Conservation (phyloP, 2,888 invertebrate genomes). For the Lobophora halterata region DNA sequence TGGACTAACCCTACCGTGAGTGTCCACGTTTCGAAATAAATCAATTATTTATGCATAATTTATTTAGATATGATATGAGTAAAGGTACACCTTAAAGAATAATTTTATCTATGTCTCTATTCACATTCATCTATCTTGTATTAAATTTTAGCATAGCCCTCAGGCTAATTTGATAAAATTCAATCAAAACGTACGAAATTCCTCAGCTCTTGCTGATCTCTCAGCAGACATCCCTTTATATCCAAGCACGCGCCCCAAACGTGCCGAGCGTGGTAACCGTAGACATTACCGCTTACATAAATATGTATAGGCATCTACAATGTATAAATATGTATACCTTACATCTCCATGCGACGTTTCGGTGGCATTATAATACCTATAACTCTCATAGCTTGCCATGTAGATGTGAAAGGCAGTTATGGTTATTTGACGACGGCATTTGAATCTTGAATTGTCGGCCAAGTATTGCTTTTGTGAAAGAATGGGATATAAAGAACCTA, state of each 20-base stretch:
- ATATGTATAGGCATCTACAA: constrained; percentile 42
- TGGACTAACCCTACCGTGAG: too few species aligned
- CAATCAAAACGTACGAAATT: constrained; percentile 33
- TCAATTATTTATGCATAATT: too few species aligned
- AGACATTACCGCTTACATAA: constrained; percentile 46
- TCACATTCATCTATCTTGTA: too few species aligned
- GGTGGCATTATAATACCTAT: constrained; percentile 47
- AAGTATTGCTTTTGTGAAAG: constrained; percentile 16
- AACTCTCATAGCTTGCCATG: constrained; percentile 33
- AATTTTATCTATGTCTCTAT: too few species aligned
- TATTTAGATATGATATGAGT: too few species aligned
- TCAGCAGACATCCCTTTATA: constrained; percentile 45
- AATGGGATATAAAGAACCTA: constrained; percentile 13
- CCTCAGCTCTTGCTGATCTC: constrained; percentile 31
- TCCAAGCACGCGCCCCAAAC: constrained; percentile 53
- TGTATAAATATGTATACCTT: constrained; percentile 22
- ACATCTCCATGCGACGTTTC: constrained; percentile 40
- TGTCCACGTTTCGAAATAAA: too few species aligned
- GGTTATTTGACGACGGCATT: constrained; percentile 27
- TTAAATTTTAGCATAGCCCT: too few species aligned
- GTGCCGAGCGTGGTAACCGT: constrained; percentile 53
- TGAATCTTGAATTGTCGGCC: constrained; percentile 19
- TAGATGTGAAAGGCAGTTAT: constrained; percentile 43
- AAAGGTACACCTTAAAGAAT: too few species aligned
- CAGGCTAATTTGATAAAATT: constrained; percentile 17